Percentiles rank a stretch among this genome's conserved stretches.
Conservation (phyloP, 2,888 invertebrate species). For the Cheilosia vernalis region DNA sequence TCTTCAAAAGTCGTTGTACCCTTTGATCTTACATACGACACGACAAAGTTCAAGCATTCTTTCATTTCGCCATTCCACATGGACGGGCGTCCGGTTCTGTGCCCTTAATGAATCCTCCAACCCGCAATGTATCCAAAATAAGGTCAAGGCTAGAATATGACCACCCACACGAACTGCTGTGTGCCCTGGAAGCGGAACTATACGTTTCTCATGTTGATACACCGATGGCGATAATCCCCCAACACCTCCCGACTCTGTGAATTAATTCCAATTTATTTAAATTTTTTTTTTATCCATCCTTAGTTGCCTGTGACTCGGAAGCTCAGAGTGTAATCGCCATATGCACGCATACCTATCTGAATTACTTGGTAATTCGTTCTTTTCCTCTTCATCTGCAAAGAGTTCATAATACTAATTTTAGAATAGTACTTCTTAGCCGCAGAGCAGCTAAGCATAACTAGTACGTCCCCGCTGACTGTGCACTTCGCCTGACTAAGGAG, state of each 20-base stretch:
- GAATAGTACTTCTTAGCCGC: conserved; percentile 15
- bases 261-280: conserved; percentile 18
- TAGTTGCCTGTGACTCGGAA: conserved; percentile 3
- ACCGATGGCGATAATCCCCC: neutral
- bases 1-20: too few relatives aligned
- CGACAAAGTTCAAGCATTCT: too few relatives aligned
- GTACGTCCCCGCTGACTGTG: neutral
- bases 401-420: conserved; percentile 25
- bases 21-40: too few relatives aligned
- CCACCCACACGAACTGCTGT: conserved; percentile 5
- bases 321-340: conserved; percentile 15
- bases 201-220: neutral
- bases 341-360: conserved; percentile 12
- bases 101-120: too few relatives aligned
- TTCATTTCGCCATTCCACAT: too few relatives aligned
- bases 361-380: neutral
- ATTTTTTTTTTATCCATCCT: neutral
- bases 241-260: neutral
- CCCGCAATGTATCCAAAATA: neutral
- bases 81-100: too few relatives aligned
- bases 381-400: neutral
- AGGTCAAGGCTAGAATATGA: conserved; percentile 5
- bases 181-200: conserved; percentile 10
- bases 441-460: conserved; percentile 26
- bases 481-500: neutral